Base-by-base conservation (phyloP, 2,113 vertebrate genomes). In the Cyprinodon brontotheroides region DNA sequence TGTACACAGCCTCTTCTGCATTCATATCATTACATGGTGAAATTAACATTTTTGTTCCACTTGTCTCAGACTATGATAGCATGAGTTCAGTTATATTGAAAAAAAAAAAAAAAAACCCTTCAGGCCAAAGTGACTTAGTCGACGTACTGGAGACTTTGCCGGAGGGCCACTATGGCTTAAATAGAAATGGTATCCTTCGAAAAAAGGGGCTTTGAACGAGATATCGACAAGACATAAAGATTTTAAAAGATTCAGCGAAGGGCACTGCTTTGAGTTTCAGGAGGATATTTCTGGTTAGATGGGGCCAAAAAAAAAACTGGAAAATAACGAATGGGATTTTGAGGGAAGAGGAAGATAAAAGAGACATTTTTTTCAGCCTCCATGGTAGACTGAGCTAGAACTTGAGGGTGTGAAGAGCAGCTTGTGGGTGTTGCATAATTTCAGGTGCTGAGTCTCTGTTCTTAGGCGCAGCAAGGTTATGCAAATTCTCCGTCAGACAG, bases 401-500 rank as follows among this genome's bases (percentile, higher is more conserved):
- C 82, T 84, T 80, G 85, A 74, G 65, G 77, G 74, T 83, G 81
- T 70, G 84, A 72, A 75, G 82, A 74, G 79, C 65, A 70, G 78
- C 72, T 77, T 78, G 75, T 11, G 73, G 68, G 84, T 71, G 83
- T 83, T 90, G 86, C 81, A 79, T 74, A 70, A 80, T 80, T 66
- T 66, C 64, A 66, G 77, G 83, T 60, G 79, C 75, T 61, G 20
- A 72, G 86, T 89, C 83, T 90, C 88, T 90, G 91, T 90, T 93
- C 85, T 91, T 92, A 90, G 87, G 88, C 87, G 81, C 86, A 91
- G 91, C 74, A 89, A 92, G 89, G 92, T 93, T 94, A 95, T 95
- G 94, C 92, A 94, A 95, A 95, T 94, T 88, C 88, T 92, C 92
- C 91, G 90, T 94, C 93, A 93, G 92, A 82, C 86, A 80, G 84